Evolutionary conservation across 1,140 invertebrate genomes (phyloP).

Genomic region (Pentalonia nigronervosa): DNA sequence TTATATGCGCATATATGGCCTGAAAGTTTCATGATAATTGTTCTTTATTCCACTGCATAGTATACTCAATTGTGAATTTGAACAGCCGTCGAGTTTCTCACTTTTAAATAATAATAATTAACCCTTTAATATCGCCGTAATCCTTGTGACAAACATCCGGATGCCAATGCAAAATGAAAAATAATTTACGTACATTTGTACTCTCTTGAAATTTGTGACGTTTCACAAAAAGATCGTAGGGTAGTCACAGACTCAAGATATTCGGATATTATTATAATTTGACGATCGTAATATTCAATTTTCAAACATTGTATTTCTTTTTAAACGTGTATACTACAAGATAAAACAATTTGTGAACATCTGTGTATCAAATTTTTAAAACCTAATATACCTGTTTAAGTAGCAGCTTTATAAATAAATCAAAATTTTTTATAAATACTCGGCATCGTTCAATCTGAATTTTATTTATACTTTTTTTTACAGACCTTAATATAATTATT

Average conservation of each 20-base stretch:
- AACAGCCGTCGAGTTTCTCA: not conserved
- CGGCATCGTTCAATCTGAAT: no score
- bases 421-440: no score
- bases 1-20: not conserved
- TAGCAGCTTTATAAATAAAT: no score
- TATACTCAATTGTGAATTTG: not conserved
- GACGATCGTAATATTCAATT: no score
- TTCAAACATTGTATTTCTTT: no score
- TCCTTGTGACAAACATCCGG: not conserved
- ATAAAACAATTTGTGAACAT: no score
- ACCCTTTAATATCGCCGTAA: not conserved
- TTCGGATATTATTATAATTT: no score
- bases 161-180: not conserved
- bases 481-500: no score
- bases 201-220: not conserved
- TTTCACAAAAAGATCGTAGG: not conserved
- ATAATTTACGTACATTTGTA: not conserved
- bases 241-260: not conserved
- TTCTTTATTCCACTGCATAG: not conserved
- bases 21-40: conserved; percentile 11
- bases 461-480: no score
- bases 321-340: no score
- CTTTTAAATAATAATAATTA: conserved; percentile 14
- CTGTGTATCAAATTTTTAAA: no score
- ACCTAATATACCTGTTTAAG: no score